Evolutionary conservation across 1,140 invertebrate species (phyloP).

Genomic region (Cydia fagiglandana): DNA sequence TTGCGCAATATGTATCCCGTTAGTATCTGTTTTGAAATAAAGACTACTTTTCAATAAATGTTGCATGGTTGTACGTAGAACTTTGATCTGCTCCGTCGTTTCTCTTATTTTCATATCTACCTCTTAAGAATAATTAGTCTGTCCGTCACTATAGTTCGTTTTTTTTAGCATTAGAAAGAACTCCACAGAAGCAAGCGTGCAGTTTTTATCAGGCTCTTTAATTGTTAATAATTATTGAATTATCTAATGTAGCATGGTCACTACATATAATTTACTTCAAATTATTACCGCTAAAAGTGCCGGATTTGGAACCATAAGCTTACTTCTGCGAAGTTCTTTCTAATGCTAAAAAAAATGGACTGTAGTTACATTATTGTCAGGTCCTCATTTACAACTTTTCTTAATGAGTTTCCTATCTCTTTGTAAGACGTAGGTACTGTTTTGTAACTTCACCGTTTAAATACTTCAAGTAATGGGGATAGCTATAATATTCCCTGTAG

Average conservation of each 20-base stretch:
- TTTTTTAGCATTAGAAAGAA: no score
- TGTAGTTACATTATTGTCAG: neutral
- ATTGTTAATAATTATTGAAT: no score
- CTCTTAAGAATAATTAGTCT: neutral
- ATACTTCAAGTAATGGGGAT: no score
- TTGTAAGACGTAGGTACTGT: neutral
- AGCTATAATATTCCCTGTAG: neutral
- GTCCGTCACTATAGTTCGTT: neutral
- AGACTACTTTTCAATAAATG: constrained; percentile 19
- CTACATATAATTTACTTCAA: no score
- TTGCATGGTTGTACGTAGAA: constrained; percentile 30
- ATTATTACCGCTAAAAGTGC: no score
- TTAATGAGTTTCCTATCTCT: neutral
- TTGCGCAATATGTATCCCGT: constrained; percentile 22
- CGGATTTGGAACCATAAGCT: no score
- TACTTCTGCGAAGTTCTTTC: no score
- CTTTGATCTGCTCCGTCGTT: constrained; percentile 7
- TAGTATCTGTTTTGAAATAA: constrained; percentile 8
- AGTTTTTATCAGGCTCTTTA: no score
- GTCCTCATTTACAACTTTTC: neutral
- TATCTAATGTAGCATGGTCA: no score
- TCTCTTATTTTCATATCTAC: neutral
- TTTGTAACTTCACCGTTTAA: neutral
- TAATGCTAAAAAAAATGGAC: no score
- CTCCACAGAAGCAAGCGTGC: no score